These are phyloP conservation scores for Pocota personata DNA, from an alignment of 2,888 invertebrate genomes.

Conservation along the genomic window DNA sequence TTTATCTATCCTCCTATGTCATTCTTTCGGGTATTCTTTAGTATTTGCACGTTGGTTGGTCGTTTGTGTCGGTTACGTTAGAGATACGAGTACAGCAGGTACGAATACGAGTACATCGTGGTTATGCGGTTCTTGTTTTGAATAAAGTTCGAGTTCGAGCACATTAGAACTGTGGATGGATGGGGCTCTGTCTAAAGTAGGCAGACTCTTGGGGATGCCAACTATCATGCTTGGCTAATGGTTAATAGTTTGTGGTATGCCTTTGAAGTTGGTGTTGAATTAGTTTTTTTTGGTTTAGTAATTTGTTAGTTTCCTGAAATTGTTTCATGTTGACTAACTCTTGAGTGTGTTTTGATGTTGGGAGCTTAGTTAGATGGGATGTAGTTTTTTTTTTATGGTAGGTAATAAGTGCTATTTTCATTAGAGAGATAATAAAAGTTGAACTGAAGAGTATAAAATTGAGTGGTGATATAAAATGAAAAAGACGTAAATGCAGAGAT, in stretches of 20 bases:
- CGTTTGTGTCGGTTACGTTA: neutral
- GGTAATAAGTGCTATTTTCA: neutral
- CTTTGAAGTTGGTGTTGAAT: constrained; percentile 39
- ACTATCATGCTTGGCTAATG: constrained; percentile 34
- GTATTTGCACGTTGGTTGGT: constrained; percentile 58
- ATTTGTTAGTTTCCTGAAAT: constrained; percentile 19
- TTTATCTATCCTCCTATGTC: constrained; percentile 72
- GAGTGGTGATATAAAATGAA: neutral
- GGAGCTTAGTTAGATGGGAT: neutral
- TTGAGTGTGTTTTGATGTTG: constrained; percentile 51
- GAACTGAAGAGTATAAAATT: neutral
- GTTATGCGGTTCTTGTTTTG: constrained; percentile 33
- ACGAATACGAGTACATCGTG: neutral
- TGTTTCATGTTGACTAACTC: constrained; percentile 24
- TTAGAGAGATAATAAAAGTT: neutral
- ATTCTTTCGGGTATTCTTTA: constrained; percentile 70
- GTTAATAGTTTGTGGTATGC: constrained; percentile 51
- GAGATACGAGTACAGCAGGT: neutral
- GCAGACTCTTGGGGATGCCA: constrained; percentile 30
- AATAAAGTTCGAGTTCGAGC: constrained; percentile 39
- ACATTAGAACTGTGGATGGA: constrained; percentile 43
- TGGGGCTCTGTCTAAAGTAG: constrained; percentile 14
- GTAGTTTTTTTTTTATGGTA: neutral
- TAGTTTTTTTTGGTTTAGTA: neutral
- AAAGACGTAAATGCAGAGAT: neutral